A percentile compares a stretch with the other conserved stretches of the same genome.
phyloP scores from a whole-genome alignment of 1,140 invertebrate species.

The Pomacea maculata region DNA sequence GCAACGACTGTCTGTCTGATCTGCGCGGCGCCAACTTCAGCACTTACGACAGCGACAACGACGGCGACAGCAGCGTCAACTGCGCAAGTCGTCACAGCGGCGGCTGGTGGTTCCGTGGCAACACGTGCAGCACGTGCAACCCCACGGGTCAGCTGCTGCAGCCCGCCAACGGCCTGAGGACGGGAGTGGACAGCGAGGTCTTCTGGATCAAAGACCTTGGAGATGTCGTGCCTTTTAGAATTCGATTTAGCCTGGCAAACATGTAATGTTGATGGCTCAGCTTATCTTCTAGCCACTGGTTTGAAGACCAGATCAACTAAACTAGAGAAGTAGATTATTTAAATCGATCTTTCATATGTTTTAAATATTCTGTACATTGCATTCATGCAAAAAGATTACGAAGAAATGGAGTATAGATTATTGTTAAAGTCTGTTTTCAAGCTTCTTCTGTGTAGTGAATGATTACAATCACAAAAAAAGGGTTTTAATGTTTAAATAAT shows the following conservation, averaged over 20 bases:
- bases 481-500: no score
- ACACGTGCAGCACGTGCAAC: constrained; percentile 23
- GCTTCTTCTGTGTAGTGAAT: no score
- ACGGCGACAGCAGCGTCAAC: constrained; percentile 13
- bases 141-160: constrained; percentile 19
- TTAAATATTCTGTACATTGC: no score
- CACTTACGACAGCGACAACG: constrained; percentile 24
- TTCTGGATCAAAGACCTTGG: constrained; percentile 27
- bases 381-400: no score
- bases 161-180: not conserved
- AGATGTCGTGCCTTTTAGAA: constrained; percentile 1
- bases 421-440: no score
- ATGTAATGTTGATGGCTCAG: no score
- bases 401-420: no score
- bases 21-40: constrained; percentile 5
- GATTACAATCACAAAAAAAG: no score
- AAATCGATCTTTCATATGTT: no score
- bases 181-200: constrained; percentile 5
- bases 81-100: constrained; percentile 15
- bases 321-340: no score
- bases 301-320: no score
- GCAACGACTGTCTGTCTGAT: not conserved
- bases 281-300: no score
- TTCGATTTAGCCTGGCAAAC: constrained; percentile 6
- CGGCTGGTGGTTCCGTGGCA: constrained; percentile 24